Percentiles rank a stretch among this genome's conserved stretches.
Conservation (phyloP, 2,888 invertebrate genomes). For the Perizoma affinitatum region DNA sequence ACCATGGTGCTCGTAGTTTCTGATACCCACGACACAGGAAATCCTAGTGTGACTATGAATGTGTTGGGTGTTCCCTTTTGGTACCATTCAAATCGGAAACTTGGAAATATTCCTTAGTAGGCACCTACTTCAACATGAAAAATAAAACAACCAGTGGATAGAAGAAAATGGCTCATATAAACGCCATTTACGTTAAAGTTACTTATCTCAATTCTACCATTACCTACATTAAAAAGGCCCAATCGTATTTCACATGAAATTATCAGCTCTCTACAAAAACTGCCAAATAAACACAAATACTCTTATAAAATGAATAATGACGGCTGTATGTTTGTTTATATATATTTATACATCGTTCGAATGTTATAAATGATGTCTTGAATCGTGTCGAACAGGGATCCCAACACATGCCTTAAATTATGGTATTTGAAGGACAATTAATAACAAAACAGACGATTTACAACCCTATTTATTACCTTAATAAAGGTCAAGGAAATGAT, state of each 20-base stretch:
- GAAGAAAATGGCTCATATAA: too few relatives aligned
- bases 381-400: conserved; percentile 42
- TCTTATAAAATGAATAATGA: conserved; percentile 24
- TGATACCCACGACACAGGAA: too few relatives aligned
- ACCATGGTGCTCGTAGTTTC: too few relatives aligned
- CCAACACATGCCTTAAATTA: conserved; percentile 11
- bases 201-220: not conserved
- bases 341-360: conserved; percentile 33
- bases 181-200: too few relatives aligned
- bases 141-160: too few relatives aligned
- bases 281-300: conserved; percentile 1
- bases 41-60: too few relatives aligned
- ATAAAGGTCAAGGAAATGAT: conserved; percentile 28
- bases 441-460: conserved; percentile 4
- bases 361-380: conserved; percentile 45
- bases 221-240: not conserved
- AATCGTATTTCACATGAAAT: too few relatives aligned
- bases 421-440: conserved; percentile 35
- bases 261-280: not conserved
- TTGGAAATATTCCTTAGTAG: too few relatives aligned
- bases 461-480: not conserved
- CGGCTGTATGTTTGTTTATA: conserved; percentile 13
- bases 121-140: too few relatives aligned
- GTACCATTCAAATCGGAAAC: too few relatives aligned
- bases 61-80: too few relatives aligned